A percentile compares a stretch with the other conserved stretches of the same genome.
Conservation (phyloP, 2,797 vertebrate species). For the Leuciscus waleckii region DNA sequence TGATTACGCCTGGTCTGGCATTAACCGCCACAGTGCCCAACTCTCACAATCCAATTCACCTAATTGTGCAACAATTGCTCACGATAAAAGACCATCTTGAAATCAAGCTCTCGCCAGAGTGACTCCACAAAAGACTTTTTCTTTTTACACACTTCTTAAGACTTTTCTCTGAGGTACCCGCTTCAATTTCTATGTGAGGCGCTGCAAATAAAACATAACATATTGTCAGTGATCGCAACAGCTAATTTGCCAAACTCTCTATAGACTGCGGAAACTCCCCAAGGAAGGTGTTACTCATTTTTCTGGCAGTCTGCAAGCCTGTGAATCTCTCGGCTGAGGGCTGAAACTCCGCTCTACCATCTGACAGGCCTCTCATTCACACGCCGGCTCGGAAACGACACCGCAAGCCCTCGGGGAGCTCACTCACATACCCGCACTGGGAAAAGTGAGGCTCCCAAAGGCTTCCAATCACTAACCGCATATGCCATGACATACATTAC, state of each 20-base stretch:
- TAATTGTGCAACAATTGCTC: slow-evolving; percentile 52
- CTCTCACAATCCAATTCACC: slow-evolving; percentile 44
- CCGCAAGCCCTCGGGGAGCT: slow-evolving; percentile 23
- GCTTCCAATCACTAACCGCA: slow-evolving; percentile 26
- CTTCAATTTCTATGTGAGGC: slow-evolving; percentile 33
- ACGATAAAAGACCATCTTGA: slow-evolving; percentile 50
- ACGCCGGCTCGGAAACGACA: slow-evolving; percentile 9
- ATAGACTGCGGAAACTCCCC: slow-evolving; percentile 26
- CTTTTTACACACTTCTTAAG: not conserved
- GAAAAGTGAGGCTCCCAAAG: slow-evolving; percentile 27
- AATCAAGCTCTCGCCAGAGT: slow-evolving; percentile 35
- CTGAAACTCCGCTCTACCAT: slow-evolving; percentile 13
- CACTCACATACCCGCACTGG: slow-evolving; percentile 9
- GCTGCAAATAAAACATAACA: slow-evolving; percentile 38
- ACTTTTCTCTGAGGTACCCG: slow-evolving; percentile 6
- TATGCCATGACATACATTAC: slow-evolving; percentile 26
- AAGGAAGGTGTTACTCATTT: slow-evolving; percentile 51
- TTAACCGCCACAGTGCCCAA: not conserved
- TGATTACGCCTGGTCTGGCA: slow-evolving; percentile 33
- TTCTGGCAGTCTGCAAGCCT: slow-evolving; percentile 33
- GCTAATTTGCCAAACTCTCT: slow-evolving; percentile 45
- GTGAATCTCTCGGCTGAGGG: slow-evolving; percentile 33
- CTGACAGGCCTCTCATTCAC: slow-evolving; percentile 49
- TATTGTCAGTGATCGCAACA: slow-evolving; percentile 44
- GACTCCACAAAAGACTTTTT: slow-evolving; percentile 36